phyloP scores from a whole-genome alignment of 2,113 vertebrate species.

The Clarias magur region DNA sequence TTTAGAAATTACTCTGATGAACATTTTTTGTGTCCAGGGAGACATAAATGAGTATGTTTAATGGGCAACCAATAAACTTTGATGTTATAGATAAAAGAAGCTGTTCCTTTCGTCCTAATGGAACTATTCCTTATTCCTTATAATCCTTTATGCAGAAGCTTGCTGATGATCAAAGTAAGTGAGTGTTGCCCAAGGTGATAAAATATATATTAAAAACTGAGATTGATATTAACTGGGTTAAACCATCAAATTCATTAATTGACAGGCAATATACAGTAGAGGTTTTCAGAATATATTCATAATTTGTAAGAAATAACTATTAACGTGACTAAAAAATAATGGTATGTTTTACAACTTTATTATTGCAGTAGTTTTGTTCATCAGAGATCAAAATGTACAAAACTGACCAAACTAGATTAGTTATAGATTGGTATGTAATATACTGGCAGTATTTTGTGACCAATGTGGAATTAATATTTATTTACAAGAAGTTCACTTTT shows the following conservation, averaged over 20 bases:
- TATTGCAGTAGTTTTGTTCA: not conserved
- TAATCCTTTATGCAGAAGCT: constrained; percentile 78
- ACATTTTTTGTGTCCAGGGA: constrained; percentile 58
- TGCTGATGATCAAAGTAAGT: constrained; percentile 74
- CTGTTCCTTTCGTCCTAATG: constrained; percentile 73
- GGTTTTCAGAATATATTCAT: constrained; percentile 64
- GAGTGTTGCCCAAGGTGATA: constrained; percentile 68
- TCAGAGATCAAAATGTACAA: not conserved
- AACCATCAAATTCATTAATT: constrained; percentile 72
- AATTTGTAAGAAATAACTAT: constrained; percentile 55
- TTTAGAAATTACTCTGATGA: constrained; percentile 15
- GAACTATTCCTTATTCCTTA: constrained; percentile 76
- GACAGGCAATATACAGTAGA: constrained; percentile 64
- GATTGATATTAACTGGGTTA: constrained; percentile 74
- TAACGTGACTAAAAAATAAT: constrained; percentile 50
- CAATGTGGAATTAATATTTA: not conserved
- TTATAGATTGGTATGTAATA: not conserved
- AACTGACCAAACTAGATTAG: not conserved
- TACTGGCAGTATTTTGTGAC: not conserved
- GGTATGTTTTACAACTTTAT: not conserved
- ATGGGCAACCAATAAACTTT: constrained; percentile 72
- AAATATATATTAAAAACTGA: constrained; percentile 74
- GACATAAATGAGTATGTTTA: constrained; percentile 65
- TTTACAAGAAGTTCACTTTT: not conserved
- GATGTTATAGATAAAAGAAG: constrained; percentile 78